Base-by-base conservation (phyloP, 2,113 vertebrate species). In the Poeciliopsis turrubarensis region DNA sequence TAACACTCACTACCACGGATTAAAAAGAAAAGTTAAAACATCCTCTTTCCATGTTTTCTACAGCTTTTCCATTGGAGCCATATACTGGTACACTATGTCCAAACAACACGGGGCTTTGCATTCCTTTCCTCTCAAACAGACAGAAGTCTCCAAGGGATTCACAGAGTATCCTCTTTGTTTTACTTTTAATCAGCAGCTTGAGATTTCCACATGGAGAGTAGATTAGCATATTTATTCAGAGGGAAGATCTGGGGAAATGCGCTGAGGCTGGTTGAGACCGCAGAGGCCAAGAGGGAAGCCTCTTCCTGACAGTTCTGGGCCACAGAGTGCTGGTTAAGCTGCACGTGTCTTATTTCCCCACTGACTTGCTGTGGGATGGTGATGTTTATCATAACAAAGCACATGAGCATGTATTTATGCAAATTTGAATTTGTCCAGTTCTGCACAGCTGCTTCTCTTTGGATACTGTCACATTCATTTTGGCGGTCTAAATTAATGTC, bases 341-440 rank as follows among this genome's bases (percentile, higher is more conserved):
- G 78, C 75, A 80, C 41, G 78, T 75, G 68, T 73, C 72, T 80
- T 77, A 79, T 81, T 81, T 86, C 85, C 77, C 81, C 63, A 79
- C 26, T 68, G 78, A 84, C 31, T 51, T 75, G n/a, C 61, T 76
- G 84, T 77, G 69, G 86, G 72, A 88, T 89, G 84, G 87, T 87
- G 67, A 82, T 84, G 73, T 87, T 90, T 87, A 90, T 84, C 84
- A 89, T 88, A 83, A 89, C 87, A 91, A 91, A 86, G 70, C 77
- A 64, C 68, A 73, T 60, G 41, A 70, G 30, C 41, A 60, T 77
- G 81, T 83, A 88, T 83, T 87, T 80, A 78, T 68, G 29, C 60
- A 51, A 54, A 61, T 73, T 72, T 75, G 75, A 77, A 88, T 73
- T 78, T 41, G 64, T 5, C 66, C 51, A 54, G 41, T 74, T 85